These are phyloP conservation scores for Acanthornis magna DNA, from an alignment of 2,797 vertebrate genomes.

Conservation along the genomic window DNA sequence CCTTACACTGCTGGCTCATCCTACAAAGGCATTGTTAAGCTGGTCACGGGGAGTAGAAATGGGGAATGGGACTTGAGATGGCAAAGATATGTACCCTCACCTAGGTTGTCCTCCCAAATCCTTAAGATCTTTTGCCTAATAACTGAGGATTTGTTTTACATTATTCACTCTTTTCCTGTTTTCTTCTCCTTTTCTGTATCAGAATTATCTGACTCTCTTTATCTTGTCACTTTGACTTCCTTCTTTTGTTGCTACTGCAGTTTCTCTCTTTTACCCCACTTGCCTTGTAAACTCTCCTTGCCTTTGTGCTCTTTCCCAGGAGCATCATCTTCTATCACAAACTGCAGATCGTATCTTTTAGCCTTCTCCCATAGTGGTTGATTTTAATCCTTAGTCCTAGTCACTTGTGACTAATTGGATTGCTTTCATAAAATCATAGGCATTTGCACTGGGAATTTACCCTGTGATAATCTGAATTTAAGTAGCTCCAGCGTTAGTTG, in stretches of 20 bases:
- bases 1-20: not conserved
- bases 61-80: not conserved
- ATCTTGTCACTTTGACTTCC: not conserved
- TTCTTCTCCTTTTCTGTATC: not conserved
- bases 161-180: not conserved
- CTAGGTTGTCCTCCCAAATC: not conserved
- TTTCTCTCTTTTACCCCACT: not conserved
- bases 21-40: not conserved
- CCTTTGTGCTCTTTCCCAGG: not conserved
- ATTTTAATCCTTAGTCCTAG: constrained; percentile 2
- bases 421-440: not conserved
- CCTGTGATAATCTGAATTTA: not conserved
- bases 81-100: not conserved
- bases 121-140: not conserved
- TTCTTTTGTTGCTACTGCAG: not conserved
- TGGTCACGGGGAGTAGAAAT: not conserved
- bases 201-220: not conserved
- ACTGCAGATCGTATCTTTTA: not conserved
- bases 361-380: not conserved
- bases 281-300: not conserved
- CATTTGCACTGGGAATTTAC: not conserved
- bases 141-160: not conserved
- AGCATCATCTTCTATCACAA: not conserved
- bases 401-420: constrained; percentile 13
- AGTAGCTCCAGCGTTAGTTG: not conserved